phyloP scores from a whole-genome alignment of 2,888 invertebrate genomes.

The Lasioglossum pauxillum region DNA sequence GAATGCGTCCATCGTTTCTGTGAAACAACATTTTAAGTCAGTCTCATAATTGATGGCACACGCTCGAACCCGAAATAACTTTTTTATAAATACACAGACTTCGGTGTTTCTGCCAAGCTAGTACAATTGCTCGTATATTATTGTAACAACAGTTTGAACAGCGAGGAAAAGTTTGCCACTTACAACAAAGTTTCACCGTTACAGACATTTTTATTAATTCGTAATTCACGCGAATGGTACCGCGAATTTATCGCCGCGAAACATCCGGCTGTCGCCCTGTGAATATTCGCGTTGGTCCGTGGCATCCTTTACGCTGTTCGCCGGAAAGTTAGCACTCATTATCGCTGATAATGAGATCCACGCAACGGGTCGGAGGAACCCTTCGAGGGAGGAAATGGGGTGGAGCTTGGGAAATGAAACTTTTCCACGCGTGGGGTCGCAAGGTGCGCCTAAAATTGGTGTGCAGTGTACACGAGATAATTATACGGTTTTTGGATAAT shows the following conservation, averaged over 20 bases:
- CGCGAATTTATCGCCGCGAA: neutral
- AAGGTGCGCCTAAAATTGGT: neutral
- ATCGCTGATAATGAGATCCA: constrained; percentile 5
- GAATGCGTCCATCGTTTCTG: no score
- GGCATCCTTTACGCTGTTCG: constrained; percentile 8
- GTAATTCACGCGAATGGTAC: neutral
- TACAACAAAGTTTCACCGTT: neutral
- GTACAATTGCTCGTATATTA: neutral
- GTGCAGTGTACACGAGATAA: constrained; percentile 1
- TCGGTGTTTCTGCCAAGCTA: no score
- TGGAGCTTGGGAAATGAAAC: neutral
- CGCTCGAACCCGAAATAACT: no score
- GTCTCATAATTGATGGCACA: no score
- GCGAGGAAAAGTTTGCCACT: neutral
- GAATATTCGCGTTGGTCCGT: neutral
- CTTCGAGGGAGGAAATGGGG: neutral
- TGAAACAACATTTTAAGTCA: no score
- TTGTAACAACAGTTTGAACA: neutral
- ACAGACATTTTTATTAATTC: neutral
- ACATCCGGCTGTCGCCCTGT: neutral
- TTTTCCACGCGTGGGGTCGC: constrained; percentile 4
- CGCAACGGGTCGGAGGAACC: neutral
- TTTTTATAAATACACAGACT: no score
- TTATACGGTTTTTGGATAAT: constrained; percentile 13
- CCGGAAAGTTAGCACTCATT: constrained; percentile 1